Percentiles rank a stretch among this genome's conserved stretches.
Conservation (phyloP, 2,113 vertebrate genomes). For the Anhinga anhinga region DNA sequence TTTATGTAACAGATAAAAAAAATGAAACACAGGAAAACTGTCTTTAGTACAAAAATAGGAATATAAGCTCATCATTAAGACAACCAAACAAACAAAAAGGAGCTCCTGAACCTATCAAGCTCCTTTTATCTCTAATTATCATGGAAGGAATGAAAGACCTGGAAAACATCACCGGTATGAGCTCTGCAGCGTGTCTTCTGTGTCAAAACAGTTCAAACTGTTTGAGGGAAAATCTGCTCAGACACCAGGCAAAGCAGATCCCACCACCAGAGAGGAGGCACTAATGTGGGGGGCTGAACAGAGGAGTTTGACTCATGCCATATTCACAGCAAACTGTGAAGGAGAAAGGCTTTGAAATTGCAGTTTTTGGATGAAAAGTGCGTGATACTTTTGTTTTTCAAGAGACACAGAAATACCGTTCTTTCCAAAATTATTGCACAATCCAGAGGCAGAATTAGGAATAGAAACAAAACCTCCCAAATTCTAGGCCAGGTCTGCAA, state of each 20-base stretch:
- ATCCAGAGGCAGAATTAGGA: background rate
- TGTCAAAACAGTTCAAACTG: background rate
- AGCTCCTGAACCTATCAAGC: background rate
- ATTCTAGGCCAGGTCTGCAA: background rate
- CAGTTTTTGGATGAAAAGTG: background rate
- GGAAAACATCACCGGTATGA: background rate
- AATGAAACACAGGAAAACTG: background rate
- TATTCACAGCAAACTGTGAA: background rate
- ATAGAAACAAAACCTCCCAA: background rate
- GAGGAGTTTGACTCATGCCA: background rate
- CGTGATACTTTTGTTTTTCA: background rate
- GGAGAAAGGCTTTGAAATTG: background rate
- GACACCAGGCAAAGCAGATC: background rate
- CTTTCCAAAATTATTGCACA: background rate
- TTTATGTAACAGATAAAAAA: conserved; percentile 20
- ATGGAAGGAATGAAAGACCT: conserved; percentile 2
- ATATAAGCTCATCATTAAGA: background rate
- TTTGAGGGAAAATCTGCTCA: background rate
- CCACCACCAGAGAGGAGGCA: background rate
- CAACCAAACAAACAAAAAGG: background rate
- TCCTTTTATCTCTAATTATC: conserved; percentile 22
- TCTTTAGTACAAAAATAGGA: background rate
- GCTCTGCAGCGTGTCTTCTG: background rate
- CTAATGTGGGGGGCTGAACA: background rate
- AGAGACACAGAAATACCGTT: background rate